Evolutionary conservation across 1,140 invertebrate species (phyloP), one percentile per base, ranked within the genome.

Genomic region (Daktulosphaira vitifoliae): DNA sequence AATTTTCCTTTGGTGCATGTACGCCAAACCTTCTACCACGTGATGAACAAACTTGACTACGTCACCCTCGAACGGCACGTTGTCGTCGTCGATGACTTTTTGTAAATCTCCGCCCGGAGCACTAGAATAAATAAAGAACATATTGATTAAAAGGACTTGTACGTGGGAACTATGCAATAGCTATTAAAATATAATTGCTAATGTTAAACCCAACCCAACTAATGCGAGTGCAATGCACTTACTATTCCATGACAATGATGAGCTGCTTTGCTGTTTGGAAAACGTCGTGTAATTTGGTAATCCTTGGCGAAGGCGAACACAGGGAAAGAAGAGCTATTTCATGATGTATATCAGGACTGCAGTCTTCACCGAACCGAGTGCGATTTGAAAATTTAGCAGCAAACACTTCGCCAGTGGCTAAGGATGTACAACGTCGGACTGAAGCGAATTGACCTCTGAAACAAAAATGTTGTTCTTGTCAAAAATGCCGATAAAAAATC

Each of bases 321-420:
- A 84, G 74, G 25, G 84, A 82, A 51, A 87, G 74, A 67, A 88
- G 78, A 7, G 82, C 81, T 53, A 86, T 82, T 73, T 88, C 85
- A 73, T 84, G 82, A 48, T 80, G 76, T 65, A 84, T 77, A 69
- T 85, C 84, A 13, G 81, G 76, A 65, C 79, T 81, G 67, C 81
- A 83, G 68, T 84, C 83, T 37, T 78, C 75, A 39, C 80, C 82
- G 73, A 80, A 81, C 68, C 85, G 78, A 46, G 77, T 76, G 69
- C 87, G 83, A 48, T 81, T 80, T 16, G 88, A 85, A 71, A 83
- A 87, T 71, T 90, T 90, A 22, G 87, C 88, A 0, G 88, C 88
- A 74, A 81, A 88, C 44, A 81, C 76, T 39, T 76, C 74, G 1
- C 83, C 81, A 2, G 81, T 83, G 39, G 78, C 76, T 39, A 78